phyloP scores from a whole-genome alignment of 2,888 invertebrate species.

The Erebia palarica region DNA sequence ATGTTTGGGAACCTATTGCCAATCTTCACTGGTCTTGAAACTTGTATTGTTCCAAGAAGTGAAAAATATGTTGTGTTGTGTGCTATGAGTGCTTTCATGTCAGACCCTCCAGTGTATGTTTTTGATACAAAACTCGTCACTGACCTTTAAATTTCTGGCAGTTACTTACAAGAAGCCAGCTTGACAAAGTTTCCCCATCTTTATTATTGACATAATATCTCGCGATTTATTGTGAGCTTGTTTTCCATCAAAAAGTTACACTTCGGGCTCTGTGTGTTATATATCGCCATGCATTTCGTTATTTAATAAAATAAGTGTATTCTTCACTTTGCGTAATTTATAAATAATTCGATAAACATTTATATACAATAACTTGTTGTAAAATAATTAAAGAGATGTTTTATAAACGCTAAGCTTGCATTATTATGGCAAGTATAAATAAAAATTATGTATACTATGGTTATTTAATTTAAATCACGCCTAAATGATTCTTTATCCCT shows the following conservation, averaged over 20 bases:
- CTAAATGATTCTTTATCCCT: slow-evolving; percentile 3
- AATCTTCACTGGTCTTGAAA: slow-evolving; percentile 53
- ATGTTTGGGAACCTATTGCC: not conserved
- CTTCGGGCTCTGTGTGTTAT: not conserved
- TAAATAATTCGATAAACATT: not conserved
- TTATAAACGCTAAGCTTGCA: not conserved
- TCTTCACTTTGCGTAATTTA: not conserved
- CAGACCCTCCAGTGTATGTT: not conserved
- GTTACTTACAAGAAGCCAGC: too few relatives aligned
- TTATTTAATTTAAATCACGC: slow-evolving; percentile 14
- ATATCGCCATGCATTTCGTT: slow-evolving; percentile 11
- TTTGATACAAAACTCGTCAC: not conserved
- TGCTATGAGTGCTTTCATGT: not conserved
- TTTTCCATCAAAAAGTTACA: not conserved
- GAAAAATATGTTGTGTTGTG: slow-evolving; percentile 12
- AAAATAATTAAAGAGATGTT: not conserved
- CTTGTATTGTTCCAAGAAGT: slow-evolving; percentile 32
- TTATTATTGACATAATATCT: not conserved
- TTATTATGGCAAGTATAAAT: slow-evolving; percentile 11
- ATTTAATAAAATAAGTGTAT: slow-evolving; percentile 22
- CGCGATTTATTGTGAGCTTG: not conserved
- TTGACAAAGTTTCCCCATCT: not conserved
- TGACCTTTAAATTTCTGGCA: too few relatives aligned
- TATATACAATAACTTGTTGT: not conserved
- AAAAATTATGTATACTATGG: slow-evolving; percentile 20